Evolutionary conservation across 2,113 vertebrate genomes (phyloP), one percentile per base, ranked within the genome.

Genomic region (Anarrhichthys ocellatus): DNA sequence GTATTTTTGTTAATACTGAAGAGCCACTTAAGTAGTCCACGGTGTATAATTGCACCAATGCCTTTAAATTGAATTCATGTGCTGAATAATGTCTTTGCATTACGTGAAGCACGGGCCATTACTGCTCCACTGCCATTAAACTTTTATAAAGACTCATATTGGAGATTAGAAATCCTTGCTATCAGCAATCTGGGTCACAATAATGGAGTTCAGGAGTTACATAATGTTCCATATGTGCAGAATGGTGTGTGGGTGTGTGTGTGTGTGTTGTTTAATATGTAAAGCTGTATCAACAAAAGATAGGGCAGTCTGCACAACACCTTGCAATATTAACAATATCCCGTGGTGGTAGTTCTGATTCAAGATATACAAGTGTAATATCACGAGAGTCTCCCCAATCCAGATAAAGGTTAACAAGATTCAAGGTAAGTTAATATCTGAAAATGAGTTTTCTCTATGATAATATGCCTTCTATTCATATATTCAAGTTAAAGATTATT

Each of bases 201-300:
- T 93, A 88, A 92, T 90, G 88, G 88, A 91, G 86, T 86, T 85
- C 0, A 76, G 78, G 65, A 73, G 71, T 92, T 90, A 78, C 82
- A 72, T 87, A 83, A 91, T 69, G 59, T 76, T 87, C 80, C 85
- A 84, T 89, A 89, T 87, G 91, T 71, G 82, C 32, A n/a, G 48
- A 18, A 32, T 34, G 24, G 44, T 36, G 44, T 32, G 44, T 48
- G 44, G 32, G 66, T 64, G 22, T 24, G 63, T 42, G 64, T 66
- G 63, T 15, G 13, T 86, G 89, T 64, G 17, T 5, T 34, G 5
- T 58, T 65, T 59, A 50, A 63, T 73, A 24, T 56, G 17, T n/a
- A 46, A 80, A 58, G 44, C 17, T 59, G 27, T 17, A 29, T 0
- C 27, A 17, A 62, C 17, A 32, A 71, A 61, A 50, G 24, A 54